Base-by-base conservation (phyloP, 2,113 vertebrate species). In the Antechinus stuartii region DNA sequence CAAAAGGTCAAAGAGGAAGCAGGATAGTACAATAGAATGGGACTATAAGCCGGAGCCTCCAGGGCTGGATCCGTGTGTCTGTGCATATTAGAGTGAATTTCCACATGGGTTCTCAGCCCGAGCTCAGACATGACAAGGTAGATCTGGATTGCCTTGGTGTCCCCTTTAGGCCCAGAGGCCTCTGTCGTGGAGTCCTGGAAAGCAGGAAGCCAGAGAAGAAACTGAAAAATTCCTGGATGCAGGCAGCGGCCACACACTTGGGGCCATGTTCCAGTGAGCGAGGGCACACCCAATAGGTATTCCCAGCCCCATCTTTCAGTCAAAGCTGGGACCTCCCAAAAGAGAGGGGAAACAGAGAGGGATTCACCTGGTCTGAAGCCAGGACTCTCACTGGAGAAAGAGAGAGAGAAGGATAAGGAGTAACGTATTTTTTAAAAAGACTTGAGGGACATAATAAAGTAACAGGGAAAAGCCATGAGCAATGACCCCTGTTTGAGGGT, bases 1-100 rank as follows among this genome's bases (percentile, higher is more conserved):
- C 94, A 92, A 94, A 96, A 97, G 95, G 98, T 97, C 96, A 95
- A 94, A 97, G 98, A 97, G 97, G 56, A 30, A 95, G 1, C 35
- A 96, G 91, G 93, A 89, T 23, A 55, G 61, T 50, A 54, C 54
- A 91, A 94, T 94, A 0, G n/a, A 89, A 96, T 47, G 68, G 52
- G 35, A 93, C 47, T 68, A 91, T 55, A 22, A 91, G 54, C 23
- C 52, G n/a, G 19, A 92, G 93, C 35, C 30, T 84, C 68, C 68
- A 42, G 68, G 35, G 68, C 7, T 42, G 22, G 35, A n/a, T n/a
- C 14, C 5, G n/a, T 7, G n/a, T 84, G n/a, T 84, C 68, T 1
- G 2, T 23, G n/a, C n/a, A 22, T 84, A 23, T 84, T n/a, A 42
- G n/a, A 22, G n/a, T 8, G n/a, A 84, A 84, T 19, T 22, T 84